A percentile compares a stretch with the other conserved stretches of the same genome.
Evolutionary conservation across 2,113 vertebrate species (phyloP).

Genomic region (Ammospiza nelsoni): DNA sequence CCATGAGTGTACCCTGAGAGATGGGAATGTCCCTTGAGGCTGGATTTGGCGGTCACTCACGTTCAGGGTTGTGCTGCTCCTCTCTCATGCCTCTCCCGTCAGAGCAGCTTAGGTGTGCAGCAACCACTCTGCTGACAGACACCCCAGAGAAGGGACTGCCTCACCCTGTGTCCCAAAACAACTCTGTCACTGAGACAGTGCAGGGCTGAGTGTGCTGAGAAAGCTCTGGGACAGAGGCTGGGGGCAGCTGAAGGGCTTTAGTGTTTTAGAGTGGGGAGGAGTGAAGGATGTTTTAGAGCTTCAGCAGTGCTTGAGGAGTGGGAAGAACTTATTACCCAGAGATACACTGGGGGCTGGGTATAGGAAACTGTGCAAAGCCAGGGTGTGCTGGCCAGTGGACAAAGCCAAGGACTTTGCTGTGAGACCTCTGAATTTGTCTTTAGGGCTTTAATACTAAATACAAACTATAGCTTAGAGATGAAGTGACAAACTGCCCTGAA

Average conservation of each 20-base stretch:
- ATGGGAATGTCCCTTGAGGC: neutral
- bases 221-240: neutral
- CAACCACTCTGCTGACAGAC: neutral
- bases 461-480: neutral
- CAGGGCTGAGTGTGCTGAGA: neutral
- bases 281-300: neutral
- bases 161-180: neutral
- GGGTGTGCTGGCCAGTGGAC: neutral
- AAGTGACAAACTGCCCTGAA: neutral
- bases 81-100: neutral
- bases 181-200: neutral
- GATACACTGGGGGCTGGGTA: neutral
- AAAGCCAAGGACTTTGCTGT: neutral
- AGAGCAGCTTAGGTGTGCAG: neutral
- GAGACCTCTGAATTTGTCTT: neutral
- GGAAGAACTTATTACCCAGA: neutral
- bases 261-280: neutral
- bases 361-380: neutral
- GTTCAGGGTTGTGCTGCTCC: neutral
- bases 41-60: neutral
- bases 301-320: neutral
- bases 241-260: neutral
- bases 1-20: rapidly evolving
- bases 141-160: rapidly evolving
- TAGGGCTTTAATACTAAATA: neutral